Evolutionary conservation across 1,140 invertebrate genomes (phyloP).

Genomic region (Brachionus koreanus): DNA sequence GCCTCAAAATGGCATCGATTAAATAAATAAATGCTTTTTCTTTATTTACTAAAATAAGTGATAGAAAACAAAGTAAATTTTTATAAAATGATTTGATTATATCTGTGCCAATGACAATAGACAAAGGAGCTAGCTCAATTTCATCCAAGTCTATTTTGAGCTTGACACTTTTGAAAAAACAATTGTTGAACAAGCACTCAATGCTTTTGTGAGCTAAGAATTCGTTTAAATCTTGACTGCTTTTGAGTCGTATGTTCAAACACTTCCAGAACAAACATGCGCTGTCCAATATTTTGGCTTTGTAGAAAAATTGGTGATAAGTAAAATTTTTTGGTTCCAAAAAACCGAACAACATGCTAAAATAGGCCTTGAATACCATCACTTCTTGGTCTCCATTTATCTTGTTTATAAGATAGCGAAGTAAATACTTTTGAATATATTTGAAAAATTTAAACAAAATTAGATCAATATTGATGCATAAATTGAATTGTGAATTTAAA

Average conservation of each 20-base stretch:
- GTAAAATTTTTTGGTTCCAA: neutral
- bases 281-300: neutral
- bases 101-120: neutral
- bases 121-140: neutral
- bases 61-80: neutral
- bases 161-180: neutral
- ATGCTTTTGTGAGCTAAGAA: neutral
- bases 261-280: neutral
- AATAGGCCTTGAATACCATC: slow-evolving; percentile 12
- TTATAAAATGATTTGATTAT: neutral
- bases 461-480: neutral
- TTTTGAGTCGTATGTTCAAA: slow-evolving; percentile 5
- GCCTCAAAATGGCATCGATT: neutral
- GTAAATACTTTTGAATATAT: slow-evolving; percentile 32
- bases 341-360: neutral
- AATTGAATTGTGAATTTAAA: neutral
- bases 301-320: neutral
- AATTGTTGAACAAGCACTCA: slow-evolving; percentile 20
- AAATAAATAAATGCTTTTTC: neutral
- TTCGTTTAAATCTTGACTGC: neutral
- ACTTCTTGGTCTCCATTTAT: neutral
- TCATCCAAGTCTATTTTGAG: neutral
- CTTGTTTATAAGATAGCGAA: neutral
- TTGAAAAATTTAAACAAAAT: slow-evolving; percentile 37
- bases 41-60: neutral